phyloP scores from a whole-genome alignment of 2,113 vertebrate genomes.

The Pterophyllum scalare region DNA sequence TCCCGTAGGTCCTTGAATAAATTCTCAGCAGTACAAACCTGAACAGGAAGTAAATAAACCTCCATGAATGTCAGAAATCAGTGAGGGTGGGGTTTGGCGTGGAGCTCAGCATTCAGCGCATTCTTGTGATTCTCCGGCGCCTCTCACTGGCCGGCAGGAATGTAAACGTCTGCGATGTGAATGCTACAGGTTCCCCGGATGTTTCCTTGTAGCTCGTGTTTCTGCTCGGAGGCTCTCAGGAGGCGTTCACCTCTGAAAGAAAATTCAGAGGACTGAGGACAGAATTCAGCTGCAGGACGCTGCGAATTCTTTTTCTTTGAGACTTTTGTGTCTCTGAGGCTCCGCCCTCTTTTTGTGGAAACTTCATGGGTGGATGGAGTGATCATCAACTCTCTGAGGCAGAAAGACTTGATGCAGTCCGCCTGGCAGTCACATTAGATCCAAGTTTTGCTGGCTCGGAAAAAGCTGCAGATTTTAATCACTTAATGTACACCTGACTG shows the following conservation, averaged over 20 bases:
- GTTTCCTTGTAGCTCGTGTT: not conserved
- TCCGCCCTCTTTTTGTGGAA: not conserved
- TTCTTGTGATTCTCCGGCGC: not conserved
- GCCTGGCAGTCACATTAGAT: too few relatives aligned
- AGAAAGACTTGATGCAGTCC: too few relatives aligned
- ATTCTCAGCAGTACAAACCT: not conserved
- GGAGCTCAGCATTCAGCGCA: not conserved
- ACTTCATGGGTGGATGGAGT: too few relatives aligned
- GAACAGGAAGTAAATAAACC: not conserved
- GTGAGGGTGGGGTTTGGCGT: not conserved
- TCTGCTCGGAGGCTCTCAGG: too few relatives aligned
- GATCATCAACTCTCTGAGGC: too few relatives aligned
- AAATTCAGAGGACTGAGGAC: not conserved
- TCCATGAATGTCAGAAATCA: not conserved
- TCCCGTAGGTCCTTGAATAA: not conserved
- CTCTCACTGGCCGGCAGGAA: not conserved
- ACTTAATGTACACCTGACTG: too few relatives aligned
- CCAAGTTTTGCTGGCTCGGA: too few relatives aligned
- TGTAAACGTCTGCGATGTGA: not conserved
- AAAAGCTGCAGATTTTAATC: too few relatives aligned
- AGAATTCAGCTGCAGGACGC: not conserved
- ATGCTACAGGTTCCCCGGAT: not conserved
- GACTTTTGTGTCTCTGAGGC: not conserved
- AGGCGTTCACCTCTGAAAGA: not conserved
- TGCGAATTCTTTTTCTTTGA: not conserved